A percentile compares a stretch with the other conserved stretches of the same genome.
Evolutionary conservation across 2,888 invertebrate genomes (phyloP).

Genomic region (Drosophila hamatofila): DNA sequence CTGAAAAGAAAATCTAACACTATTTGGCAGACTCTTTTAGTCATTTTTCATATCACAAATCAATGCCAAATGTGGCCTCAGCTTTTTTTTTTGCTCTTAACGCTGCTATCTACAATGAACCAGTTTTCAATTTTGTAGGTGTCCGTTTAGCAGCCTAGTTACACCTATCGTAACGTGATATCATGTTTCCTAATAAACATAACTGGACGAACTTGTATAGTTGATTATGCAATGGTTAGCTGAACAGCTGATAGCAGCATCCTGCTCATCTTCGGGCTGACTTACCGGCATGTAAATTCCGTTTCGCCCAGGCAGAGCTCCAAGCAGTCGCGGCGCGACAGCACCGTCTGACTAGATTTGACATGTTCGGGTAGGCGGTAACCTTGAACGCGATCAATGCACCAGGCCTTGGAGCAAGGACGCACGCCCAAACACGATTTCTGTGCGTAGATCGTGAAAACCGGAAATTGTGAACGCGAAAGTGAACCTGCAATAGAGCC

Average conservation of each 20-base stretch:
- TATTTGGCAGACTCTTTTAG: not conserved
- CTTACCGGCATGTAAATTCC: conserved; percentile 97
- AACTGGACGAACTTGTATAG: conserved; percentile 42
- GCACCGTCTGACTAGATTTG: conserved; percentile 91
- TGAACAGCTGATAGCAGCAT: conserved; percentile 24
- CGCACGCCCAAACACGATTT: conserved; percentile 96
- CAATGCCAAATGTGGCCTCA: not conserved
- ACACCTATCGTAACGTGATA: conserved; percentile 21
- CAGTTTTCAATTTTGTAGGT: conserved; percentile 28
- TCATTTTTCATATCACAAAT: conserved; percentile 11
- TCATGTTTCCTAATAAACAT: conserved; percentile 10
- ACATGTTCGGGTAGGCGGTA: conserved; percentile 93
- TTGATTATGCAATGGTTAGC: conserved; percentile 40
- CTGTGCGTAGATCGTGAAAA: conserved; percentile 98
- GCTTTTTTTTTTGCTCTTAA: too few species aligned
- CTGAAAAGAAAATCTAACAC: conserved; percentile 10
- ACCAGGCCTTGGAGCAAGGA: conserved; percentile 96
- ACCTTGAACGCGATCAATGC: conserved; percentile 96
- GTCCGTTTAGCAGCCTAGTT: conserved; percentile 21
- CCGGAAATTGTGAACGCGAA: conserved; percentile 96
- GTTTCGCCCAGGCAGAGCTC: conserved; percentile 95
- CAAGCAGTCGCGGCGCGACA: conserved; percentile 94
- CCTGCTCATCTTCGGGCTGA: conserved; percentile 51
- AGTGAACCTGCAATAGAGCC: conserved; percentile 89
- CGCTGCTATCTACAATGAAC: conserved; percentile 16